Percentiles rank a stretch among this genome's conserved stretches.
Evolutionary conservation across 2,888 invertebrate species (phyloP).

Genomic region (Alsophila aescularia): DNA sequence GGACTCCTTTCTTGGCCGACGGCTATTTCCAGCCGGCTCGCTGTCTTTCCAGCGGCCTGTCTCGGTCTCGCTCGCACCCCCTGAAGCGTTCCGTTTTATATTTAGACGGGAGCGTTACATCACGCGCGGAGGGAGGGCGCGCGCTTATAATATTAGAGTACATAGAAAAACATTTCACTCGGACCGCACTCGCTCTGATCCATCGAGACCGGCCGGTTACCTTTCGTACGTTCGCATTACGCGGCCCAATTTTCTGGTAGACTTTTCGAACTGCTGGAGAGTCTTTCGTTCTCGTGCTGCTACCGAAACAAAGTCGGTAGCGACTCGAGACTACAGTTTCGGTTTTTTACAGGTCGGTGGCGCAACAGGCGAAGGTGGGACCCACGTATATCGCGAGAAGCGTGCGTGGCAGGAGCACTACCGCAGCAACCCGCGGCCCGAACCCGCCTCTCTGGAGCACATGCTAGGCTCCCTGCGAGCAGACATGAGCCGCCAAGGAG

Average conservation of each 20-base stretch:
- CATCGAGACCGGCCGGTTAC: slow-evolving; percentile 67
- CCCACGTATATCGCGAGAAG: slow-evolving; percentile 87
- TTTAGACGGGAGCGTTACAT: slow-evolving; percentile 80
- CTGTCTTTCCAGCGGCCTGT: slow-evolving; percentile 66
- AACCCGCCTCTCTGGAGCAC: slow-evolving; percentile 86
- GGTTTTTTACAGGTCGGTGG: slow-evolving; percentile 67
- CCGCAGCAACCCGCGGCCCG: slow-evolving; percentile 84
- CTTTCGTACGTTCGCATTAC: slow-evolving; percentile 64
- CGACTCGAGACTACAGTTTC: slow-evolving; percentile 23
- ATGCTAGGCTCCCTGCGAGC: slow-evolving; percentile 98
- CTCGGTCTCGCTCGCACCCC: slow-evolving; percentile 60
- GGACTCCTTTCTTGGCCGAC: slow-evolving; percentile 86
- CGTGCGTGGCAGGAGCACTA: slow-evolving; percentile 82
- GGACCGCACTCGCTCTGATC: slow-evolving; percentile 76
- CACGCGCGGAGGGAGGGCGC: slow-evolving; percentile 78
- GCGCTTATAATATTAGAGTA: slow-evolving; percentile 83
- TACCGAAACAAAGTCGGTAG: background rate
- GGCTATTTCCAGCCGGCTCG: slow-evolving; percentile 82
- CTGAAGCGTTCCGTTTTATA: slow-evolving; percentile 63
- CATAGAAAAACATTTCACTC: slow-evolving; percentile 81
- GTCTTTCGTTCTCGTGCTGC: slow-evolving; percentile 4
- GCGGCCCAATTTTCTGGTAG: slow-evolving; percentile 44
- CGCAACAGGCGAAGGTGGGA: slow-evolving; percentile 74
- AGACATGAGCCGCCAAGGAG: slow-evolving; percentile 99
- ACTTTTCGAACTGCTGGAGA: slow-evolving; percentile 32